Base-by-base conservation (phyloP, 2,797 vertebrate genomes). In the Macroramphosus scolopax region DNA sequence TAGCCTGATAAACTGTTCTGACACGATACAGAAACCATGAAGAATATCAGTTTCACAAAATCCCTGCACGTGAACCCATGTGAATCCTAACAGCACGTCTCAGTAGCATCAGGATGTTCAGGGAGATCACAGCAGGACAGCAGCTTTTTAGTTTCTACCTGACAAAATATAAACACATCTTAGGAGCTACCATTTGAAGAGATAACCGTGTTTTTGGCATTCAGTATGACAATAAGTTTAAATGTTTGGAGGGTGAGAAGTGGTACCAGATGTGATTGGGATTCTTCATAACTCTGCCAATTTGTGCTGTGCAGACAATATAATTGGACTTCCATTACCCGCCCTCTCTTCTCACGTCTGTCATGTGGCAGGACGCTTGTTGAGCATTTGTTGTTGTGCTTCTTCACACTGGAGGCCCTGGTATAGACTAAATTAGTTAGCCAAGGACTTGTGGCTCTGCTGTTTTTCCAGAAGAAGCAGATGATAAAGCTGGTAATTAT, bases 291-390 rank as follows among this genome's bases (percentile, higher is more conserved):
- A 61, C 64, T 79, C 48, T 58, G 63, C 49, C 75, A 61, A 63
- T 76, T 74, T 62, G 44, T 40, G 33, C 51, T 71, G 59, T 8
- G 53, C 59, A 63, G 73, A 74, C 72, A 74, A 80, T 73, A 82
- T 84, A 51, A 82, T 85, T 87, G 85, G 73, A 78, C 68, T 63
- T 74, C 68, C 78, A 63, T 86, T 78, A 82, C 58, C 66, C 68
- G 36, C 53, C 56, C 51, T 64, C 68, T 81, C 43, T 81, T 82
- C 62, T 80, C 42, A 33, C 57, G 73, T 81, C 60, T 63, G 40
- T 70, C 54, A 47, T 80, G 57, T 58, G 54, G 63, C 51, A 50
- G 39, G 63, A 55, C 24, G 54, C 68, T 80, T 59, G 64, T 71
- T 59, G 57, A 73, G 60, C 43, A 44, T 46, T 56, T 49, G 41